These are phyloP conservation scores for Petrocephalus schoutedeni DNA, from an alignment of 2,797 vertebrate genomes.

Conservation along the genomic window DNA sequence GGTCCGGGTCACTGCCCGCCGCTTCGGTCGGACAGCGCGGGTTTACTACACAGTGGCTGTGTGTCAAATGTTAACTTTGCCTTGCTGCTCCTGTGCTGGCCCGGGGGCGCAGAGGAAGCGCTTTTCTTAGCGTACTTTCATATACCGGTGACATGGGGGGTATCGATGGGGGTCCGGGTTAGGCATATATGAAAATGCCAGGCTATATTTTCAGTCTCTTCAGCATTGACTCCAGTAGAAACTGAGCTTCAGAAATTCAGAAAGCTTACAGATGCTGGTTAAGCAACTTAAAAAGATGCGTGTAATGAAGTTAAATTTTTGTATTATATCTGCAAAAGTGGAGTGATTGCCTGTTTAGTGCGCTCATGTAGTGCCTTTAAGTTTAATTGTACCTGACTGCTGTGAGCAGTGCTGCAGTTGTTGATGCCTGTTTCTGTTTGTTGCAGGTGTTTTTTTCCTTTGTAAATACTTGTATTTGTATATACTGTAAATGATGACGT, in stretches of 20 bases:
- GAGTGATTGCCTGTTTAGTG: not conserved
- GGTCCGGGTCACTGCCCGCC: not conserved
- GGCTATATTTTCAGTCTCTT: not conserved
- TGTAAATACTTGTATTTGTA: constrained; percentile 99
- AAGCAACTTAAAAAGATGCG: not conserved
- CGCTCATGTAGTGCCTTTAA: not conserved
- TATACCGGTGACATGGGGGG: not conserved
- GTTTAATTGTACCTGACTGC: not conserved
- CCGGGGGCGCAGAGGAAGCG: not conserved
- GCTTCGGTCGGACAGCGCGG: not conserved
- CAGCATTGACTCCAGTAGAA: not conserved
- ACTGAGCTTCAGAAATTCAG: not conserved
- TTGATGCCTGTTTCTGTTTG: constrained; percentile 20
- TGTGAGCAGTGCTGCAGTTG: not conserved
- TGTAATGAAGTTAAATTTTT: not conserved
- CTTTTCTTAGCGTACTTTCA: not conserved
- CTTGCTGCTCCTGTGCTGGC: not conserved
- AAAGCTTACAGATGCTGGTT: not conserved
- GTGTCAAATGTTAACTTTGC: constrained; percentile 3
- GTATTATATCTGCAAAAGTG: not conserved
- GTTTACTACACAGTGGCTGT: not conserved
- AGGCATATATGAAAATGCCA: not conserved
- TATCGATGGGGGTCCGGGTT: not conserved
- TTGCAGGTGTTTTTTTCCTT: constrained; percentile 82
- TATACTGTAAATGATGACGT: constrained; percentile 99